Percentiles rank a stretch among this genome's conserved stretches.
Evolutionary conservation across 2,797 vertebrate species (phyloP).

Genomic region (Serranus cabrilla): DNA sequence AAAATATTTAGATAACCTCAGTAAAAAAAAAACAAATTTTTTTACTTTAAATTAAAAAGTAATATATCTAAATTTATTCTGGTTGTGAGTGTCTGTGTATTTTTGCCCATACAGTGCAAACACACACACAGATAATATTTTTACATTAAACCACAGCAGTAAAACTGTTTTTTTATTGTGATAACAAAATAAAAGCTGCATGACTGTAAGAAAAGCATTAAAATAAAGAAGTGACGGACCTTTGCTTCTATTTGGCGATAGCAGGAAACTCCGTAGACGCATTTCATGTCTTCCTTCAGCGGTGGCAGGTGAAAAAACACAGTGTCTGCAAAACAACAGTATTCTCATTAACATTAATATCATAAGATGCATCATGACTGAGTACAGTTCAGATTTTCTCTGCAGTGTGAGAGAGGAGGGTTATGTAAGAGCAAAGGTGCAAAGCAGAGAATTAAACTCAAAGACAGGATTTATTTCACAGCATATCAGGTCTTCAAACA

Average conservation of each 20-base stretch:
- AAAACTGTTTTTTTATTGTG: no score
- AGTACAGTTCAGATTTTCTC: neutral
- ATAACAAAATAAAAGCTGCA: neutral
- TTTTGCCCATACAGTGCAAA: neutral
- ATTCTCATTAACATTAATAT: neutral
- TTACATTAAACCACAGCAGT: no score
- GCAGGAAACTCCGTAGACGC: slow-evolving; percentile 96
- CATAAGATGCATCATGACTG: neutral
- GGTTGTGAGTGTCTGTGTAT: neutral
- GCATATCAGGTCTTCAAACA: neutral
- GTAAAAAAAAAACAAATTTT: no score
- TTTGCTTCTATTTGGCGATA: slow-evolving; percentile 99
- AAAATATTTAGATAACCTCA: no score
- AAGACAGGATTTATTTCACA: neutral
- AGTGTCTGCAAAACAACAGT: slow-evolving; percentile 76
- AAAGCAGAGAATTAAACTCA: neutral
- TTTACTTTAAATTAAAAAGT: no score
- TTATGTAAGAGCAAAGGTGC: neutral
- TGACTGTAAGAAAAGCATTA: neutral
- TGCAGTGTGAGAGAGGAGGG: neutral
- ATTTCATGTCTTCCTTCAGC: slow-evolving; percentile 88
- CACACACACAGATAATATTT: neutral
- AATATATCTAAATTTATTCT: neutral
- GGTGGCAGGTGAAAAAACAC: slow-evolving; percentile 97
- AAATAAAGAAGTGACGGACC: slow-evolving; percentile 78